Evolutionary conservation across 1,140 invertebrate species (phyloP), one percentile per base, ranked within the genome.

Genomic region (Drosophila miranda): DNA sequence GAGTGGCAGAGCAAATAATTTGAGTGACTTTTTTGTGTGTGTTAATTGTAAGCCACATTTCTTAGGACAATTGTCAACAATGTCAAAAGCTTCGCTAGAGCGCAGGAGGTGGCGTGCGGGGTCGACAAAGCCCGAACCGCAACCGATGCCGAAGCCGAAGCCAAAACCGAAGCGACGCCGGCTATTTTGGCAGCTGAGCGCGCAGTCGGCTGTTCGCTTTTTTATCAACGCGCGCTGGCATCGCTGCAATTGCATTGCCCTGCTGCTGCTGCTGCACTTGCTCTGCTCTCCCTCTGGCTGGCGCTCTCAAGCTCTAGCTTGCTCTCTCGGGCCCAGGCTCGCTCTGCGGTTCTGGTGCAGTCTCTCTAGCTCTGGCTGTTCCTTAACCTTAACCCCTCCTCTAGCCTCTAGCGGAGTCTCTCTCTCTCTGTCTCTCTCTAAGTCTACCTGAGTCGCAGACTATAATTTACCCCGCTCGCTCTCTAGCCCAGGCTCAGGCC

Each of bases 151-250:
- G 44, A 14, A 19, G 14, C 16, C 4, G 44, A 14, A 19, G n/a
- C 16, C 19, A 9, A 49, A 49, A 28, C 34, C 34, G 34, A 38
- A 41, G 19, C 68, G 69, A 61, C 71, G 71, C 73, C 73, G 73
- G 75, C 75, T 72, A 84, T 84, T 83, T 83, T 84, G 81, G 73
- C 82, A 84, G 82, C 78, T 72, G 70, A 52, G 70, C 58, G 78
- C 81, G 81, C 82, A 84, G 69, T 84, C 64, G 64, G 55, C 75
- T 38, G 34, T 52, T 84, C 58, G 66, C 58, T 81, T 81, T 84
- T 84, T 84, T 84, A 84, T 84, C 81, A 84, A 86, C 69, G 81
- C 81, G 81, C 81, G 81, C 81, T 86, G 81, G 72, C 75, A 59
- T 70, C 50, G 50, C 50, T 52, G 50, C 66, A 78, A 54, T 75